Percentiles rank a stretch among this genome's conserved stretches.
Evolutionary conservation across 2,888 invertebrate genomes (phyloP).

Genomic region (Glyphotaelius pellucidus): DNA sequence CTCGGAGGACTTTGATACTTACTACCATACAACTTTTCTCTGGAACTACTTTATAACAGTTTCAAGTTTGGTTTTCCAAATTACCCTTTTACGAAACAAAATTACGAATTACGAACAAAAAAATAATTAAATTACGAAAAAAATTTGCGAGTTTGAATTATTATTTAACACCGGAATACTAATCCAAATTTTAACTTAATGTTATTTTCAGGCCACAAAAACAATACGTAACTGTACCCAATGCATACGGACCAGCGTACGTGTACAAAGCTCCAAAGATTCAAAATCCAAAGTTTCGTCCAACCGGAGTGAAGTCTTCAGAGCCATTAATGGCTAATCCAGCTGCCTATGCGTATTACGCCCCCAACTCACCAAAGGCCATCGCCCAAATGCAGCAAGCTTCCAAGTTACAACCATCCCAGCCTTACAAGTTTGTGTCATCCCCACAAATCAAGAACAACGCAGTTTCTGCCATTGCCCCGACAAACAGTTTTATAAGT

Average conservation of each 20-base stretch:
- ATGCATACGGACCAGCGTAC: constrained; percentile 24
- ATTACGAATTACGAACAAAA: too few relatives aligned
- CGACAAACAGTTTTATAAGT: constrained; percentile 56
- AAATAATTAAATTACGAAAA: too few relatives aligned
- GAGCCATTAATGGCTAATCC: background rate
- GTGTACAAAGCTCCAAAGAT: constrained; percentile 50
- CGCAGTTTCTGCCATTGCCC: constrained; percentile 67
- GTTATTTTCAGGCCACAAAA: constrained; percentile 55
- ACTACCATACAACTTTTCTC: too few relatives aligned
- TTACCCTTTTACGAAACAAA: background rate
- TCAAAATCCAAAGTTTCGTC: constrained; percentile 33
- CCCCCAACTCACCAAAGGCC: background rate
- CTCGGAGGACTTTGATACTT: too few relatives aligned
- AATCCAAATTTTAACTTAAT: background rate
- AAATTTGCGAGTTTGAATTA: background rate
- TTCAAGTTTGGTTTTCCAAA: too few relatives aligned
- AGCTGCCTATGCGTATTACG: constrained; percentile 5
- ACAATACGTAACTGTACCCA: constrained; percentile 43
- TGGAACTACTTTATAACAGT: too few relatives aligned
- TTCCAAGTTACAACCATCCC: constrained; percentile 3
- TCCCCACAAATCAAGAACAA: background rate
- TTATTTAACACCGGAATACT: background rate
- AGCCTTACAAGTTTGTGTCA: constrained; percentile 29
- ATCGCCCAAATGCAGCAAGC: constrained; percentile 22
- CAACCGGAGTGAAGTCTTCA: constrained; percentile 32